Percentiles rank a stretch among this genome's conserved stretches.
Conservation (phyloP, 2,888 invertebrate species). For the Pyrgus malvae region DNA sequence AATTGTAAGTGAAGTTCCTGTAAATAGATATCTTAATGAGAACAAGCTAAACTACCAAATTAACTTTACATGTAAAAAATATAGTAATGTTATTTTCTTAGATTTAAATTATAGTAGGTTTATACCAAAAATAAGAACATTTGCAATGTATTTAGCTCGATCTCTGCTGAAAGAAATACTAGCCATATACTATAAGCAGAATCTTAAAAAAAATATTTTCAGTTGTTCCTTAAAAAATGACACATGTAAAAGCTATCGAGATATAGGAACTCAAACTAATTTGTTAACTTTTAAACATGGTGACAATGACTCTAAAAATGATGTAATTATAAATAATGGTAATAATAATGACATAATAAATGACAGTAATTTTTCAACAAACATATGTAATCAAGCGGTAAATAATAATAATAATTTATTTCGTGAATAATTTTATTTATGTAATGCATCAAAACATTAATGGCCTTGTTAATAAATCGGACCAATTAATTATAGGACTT, state of each 20-base stretch:
- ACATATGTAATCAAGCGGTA: neutral
- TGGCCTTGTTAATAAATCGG: neutral
- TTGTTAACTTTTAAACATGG: neutral
- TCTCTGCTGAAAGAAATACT: neutral
- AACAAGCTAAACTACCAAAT: neutral
- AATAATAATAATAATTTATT: constrained; percentile 1
- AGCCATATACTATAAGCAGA: neutral
- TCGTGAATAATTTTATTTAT: constrained; percentile 1
- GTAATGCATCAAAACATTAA: constrained; percentile 8
- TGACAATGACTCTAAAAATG: too few relatives aligned
- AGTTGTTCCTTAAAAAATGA: neutral
- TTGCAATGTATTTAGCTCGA: neutral
- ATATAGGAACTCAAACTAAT: neutral
- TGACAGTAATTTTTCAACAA: neutral
- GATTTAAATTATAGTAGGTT: neutral
- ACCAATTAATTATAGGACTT: neutral
- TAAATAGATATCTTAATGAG: constrained; percentile 3
- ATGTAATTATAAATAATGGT: too few relatives aligned
- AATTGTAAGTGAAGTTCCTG: neutral
- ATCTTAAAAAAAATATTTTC: neutral
- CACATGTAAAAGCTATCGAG: neutral
- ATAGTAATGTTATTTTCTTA: neutral
- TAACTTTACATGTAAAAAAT: neutral
- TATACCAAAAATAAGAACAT: neutral
- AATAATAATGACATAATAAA: neutral